These are phyloP conservation scores for Cryptus viduatorius DNA, from an alignment of 2,888 invertebrate species.

Conservation along the genomic window DNA sequence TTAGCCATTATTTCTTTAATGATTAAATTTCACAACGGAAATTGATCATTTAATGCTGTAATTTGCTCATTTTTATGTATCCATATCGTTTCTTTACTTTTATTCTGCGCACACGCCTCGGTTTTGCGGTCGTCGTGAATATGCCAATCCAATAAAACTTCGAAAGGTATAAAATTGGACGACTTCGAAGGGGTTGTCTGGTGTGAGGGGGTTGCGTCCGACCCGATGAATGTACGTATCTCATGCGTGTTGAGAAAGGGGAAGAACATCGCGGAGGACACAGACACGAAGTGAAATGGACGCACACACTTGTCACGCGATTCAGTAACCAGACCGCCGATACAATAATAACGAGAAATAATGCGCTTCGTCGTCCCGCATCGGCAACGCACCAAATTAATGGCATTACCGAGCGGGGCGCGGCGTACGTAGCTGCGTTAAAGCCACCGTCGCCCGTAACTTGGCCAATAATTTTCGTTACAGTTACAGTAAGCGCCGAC, in stretches of 20 bases:
- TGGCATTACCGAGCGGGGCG: slow-evolving; percentile 74
- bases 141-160: slow-evolving; percentile 53
- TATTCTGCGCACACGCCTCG: slow-evolving; percentile 28
- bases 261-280: background rate
- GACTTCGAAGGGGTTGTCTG: slow-evolving; percentile 40
- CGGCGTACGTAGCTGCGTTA: slow-evolving; percentile 56
- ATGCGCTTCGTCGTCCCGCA: slow-evolving; percentile 76
- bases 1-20: background rate
- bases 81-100: background rate
- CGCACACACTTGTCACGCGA: slow-evolving; percentile 82
- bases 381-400: slow-evolving; percentile 77
- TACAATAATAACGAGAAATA: slow-evolving; percentile 79
- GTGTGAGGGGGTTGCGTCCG: slow-evolving; percentile 53
- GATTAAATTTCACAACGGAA: background rate
- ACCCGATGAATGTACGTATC: background rate
- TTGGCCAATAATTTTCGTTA: slow-evolving; percentile 76
- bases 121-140: slow-evolving; percentile 63
- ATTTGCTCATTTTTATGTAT: background rate
- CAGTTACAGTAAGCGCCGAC: slow-evolving; percentile 3
- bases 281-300: slow-evolving; percentile 69
- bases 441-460: slow-evolving; percentile 57
- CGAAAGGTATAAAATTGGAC: slow-evolving; percentile 67
- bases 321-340: slow-evolving; percentile 69
- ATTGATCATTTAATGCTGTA: background rate
- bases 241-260: background rate